Conservation (phyloP, 2,113 vertebrate genomes). For the Otocyon megalotis region DNA sequence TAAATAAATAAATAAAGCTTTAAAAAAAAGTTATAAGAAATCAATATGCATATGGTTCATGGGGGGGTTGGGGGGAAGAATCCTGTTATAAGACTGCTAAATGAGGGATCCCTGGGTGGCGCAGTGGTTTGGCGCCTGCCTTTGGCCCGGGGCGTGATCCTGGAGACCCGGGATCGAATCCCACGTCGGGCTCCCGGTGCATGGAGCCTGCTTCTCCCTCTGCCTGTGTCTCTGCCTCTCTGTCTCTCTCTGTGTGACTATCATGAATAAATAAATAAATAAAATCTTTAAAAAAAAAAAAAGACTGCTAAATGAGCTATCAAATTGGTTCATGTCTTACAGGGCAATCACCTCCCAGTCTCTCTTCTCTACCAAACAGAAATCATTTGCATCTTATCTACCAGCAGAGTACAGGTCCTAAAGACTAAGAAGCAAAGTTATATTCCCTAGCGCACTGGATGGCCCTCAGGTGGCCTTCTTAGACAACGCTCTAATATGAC, state of each 20-base stretch:
- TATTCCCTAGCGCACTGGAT: not conserved
- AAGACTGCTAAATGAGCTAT: not conserved
- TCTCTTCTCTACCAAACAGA: not conserved
- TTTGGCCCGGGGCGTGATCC: too few species aligned
- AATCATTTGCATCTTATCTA: not conserved
- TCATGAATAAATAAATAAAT: too few species aligned
- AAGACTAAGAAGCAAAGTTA: not conserved
- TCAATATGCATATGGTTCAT: not conserved
- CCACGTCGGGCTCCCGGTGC: too few species aligned
- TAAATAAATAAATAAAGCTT: too few species aligned
- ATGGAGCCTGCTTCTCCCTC: too few species aligned
- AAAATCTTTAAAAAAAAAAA: too few species aligned
- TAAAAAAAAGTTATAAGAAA: not conserved
- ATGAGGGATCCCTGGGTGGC: too few species aligned
- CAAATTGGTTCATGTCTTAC: not conserved
- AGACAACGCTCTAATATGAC: not conserved
- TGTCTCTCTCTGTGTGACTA: too few species aligned
- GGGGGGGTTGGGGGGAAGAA: not conserved
- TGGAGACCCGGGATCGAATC: too few species aligned
- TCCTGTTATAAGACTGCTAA: not conserved
- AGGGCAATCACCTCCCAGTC: not conserved
- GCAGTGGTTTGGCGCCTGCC: too few species aligned
- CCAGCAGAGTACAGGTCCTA: not conserved
- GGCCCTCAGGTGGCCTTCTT: not conserved
- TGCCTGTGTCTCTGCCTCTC: too few species aligned